A percentile compares a stretch with the other conserved stretches of the same genome.
These are phyloP conservation scores for Epicauta chinensis DNA, from an alignment of 1,140 invertebrate species.

Conservation along the genomic window DNA sequence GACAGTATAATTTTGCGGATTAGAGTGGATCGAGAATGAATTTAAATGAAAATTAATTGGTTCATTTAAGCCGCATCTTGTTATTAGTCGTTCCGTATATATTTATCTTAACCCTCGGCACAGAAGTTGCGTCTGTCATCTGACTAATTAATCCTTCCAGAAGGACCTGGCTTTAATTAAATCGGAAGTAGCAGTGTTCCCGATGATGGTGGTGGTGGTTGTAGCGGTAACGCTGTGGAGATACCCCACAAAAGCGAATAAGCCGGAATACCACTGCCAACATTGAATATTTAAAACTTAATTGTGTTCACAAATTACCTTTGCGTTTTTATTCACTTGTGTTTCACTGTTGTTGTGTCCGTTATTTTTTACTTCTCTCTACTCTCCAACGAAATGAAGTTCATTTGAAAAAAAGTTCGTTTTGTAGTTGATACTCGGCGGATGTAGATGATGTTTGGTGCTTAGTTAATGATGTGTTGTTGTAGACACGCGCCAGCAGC, in stretches of 20 bases:
- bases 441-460: no score
- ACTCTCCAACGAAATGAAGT: no score
- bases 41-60: conserved; percentile 39
- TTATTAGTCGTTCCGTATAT: conserved; percentile 32
- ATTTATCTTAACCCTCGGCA: conserved; percentile 29
- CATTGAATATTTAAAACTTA: no score
- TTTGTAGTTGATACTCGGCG: neutral
- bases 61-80: conserved; percentile 34
- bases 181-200: conserved; percentile 25
- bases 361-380: neutral
- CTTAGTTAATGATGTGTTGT: no score
- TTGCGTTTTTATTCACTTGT: no score
- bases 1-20: conserved; percentile 26
- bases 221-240: neutral
- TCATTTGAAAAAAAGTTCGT: no score
- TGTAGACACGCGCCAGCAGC: no score
- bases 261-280: no score
- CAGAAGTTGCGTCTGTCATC: conserved; percentile 30
- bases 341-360: no score
- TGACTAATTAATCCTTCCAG: conserved; percentile 36
- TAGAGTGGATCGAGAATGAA: conserved; percentile 28
- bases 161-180: conserved; percentile 36
- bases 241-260: conserved; percentile 12
- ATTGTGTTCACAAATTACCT: no score
- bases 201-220: conserved; percentile 9